Base-by-base conservation (phyloP, 2,113 vertebrate genomes). In the Myocastor coypus region DNA sequence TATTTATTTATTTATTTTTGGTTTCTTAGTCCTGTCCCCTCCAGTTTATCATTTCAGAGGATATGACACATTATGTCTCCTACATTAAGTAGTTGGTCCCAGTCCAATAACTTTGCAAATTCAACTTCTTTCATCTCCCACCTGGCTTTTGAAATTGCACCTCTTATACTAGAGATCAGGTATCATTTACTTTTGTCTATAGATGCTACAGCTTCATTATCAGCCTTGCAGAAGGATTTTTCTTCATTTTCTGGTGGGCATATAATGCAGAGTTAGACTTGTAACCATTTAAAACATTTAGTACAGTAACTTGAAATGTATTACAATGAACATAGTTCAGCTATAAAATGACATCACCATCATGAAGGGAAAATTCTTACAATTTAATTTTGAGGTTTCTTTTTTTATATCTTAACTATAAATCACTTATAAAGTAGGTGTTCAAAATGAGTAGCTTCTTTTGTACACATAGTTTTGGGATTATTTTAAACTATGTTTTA, bases 311-410 rank as follows among this genome's bases (percentile, higher is more conserved):
- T 89, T 89, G 63, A 34, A 42, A 46, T 50, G 34, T 84, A 50
- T 89, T 63, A 12, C 32, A 92, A 28, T 64, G 57, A 42, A 8
- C 10, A 71, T 93, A 82, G 94, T 96, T 91, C 66, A 85, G 50
- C 40, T 85, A 3, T 16, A 50, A 20, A 17, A 26, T 52, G 73
- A 87, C 9, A 4, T 84, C 84, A 69, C 89, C 64, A 83, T 71
- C 22, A 24, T 77, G 57, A 80, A 87, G 83, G 57, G 16, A 88
- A 94, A 71, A 5, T 28, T 34, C 3, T 64, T 86, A 26, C 40
- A 77, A 75, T 50, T 85, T 94, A 64, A 82, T 86, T 92, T 91
- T 71, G 32, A 78, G 28, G 13, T 55, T 87, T 92, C 75, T 2
- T 50, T 52, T 94, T 89, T 78, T 61, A 16, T 28, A 34, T 78